These are phyloP conservation scores for Machaerirhynchus nigripectus DNA, from an alignment of 2,113 vertebrate species.

Conservation along the genomic window DNA sequence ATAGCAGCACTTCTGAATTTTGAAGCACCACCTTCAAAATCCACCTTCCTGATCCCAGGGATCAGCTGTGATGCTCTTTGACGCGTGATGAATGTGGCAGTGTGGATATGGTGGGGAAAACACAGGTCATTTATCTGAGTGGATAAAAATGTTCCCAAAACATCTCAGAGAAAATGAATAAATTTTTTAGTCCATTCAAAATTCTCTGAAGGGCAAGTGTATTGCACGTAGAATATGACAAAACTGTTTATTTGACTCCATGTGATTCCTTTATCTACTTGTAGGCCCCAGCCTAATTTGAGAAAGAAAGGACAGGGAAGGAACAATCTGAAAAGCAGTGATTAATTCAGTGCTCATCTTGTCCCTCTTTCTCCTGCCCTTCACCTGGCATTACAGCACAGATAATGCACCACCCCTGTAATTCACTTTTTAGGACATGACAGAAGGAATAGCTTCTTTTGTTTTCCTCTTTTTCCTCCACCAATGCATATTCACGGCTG, in stretches of 20 bases:
- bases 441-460: not conserved
- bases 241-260: not conserved
- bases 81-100: not conserved
- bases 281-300: not conserved
- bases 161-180: not conserved
- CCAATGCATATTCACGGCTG: not conserved
- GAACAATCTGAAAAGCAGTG: not conserved
- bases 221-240: fast-evolving
- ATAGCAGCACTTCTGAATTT: not conserved
- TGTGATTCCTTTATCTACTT: not conserved
- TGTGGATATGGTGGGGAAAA: not conserved
- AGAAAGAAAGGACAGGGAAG: not conserved
- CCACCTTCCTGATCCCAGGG: not conserved
- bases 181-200: not conserved
- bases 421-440: not conserved
- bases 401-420: not conserved
- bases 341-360: not conserved
- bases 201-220: not conserved
- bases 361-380: not conserved
- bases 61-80: not conserved
- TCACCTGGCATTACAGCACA: not conserved
- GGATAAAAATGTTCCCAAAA: not conserved
- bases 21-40: not conserved
- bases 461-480: too few relatives aligned
- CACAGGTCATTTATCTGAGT: not conserved